These are phyloP conservation scores for Hyperoplus lanceolatus DNA, from an alignment of 2,797 vertebrate genomes.

Conservation along the genomic window DNA sequence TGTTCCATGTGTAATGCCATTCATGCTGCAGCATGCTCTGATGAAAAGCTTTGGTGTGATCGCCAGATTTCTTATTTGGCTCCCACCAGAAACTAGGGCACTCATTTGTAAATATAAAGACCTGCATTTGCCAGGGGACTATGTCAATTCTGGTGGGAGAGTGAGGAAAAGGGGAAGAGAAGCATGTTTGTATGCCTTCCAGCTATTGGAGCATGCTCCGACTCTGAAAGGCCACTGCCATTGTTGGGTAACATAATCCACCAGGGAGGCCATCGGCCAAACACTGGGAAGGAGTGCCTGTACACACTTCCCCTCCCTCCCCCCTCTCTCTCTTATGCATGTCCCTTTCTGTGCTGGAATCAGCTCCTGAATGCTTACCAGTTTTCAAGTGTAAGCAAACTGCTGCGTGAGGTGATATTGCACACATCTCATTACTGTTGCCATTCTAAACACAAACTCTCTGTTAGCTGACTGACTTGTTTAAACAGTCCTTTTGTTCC, in stretches of 20 bases:
- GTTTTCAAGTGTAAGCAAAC: slow-evolving; percentile 57
- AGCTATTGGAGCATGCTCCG: slow-evolving; percentile 73
- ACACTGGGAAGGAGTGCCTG: slow-evolving; percentile 64
- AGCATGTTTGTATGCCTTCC: slow-evolving; percentile 74
- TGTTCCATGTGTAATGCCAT: slow-evolving; percentile 25
- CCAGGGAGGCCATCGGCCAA: slow-evolving; percentile 75
- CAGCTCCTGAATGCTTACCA: slow-evolving; percentile 70
- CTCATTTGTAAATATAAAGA: slow-evolving; percentile 65
- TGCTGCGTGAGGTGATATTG: slow-evolving; percentile 26
- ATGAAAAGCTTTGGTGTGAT: slow-evolving; percentile 39
- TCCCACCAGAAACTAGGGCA: slow-evolving; percentile 53
- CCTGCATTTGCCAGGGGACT: slow-evolving; percentile 57
- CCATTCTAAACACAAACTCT: slow-evolving; percentile 46
- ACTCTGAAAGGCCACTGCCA: slow-evolving; percentile 78
- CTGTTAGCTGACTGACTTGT: slow-evolving; percentile 30
- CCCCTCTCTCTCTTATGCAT: slow-evolving; percentile 47
- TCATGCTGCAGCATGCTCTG: slow-evolving; percentile 23
- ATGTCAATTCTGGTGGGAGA: slow-evolving; percentile 61
- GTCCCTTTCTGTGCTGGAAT: slow-evolving; percentile 63
- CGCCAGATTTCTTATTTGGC: slow-evolving; percentile 35
- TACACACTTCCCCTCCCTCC: slow-evolving; percentile 34
- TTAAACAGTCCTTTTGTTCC: slow-evolving; percentile 46
- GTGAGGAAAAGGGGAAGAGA: slow-evolving; percentile 42
- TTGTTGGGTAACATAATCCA: slow-evolving; percentile 82
- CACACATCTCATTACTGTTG: slow-evolving; percentile 40